These are phyloP conservation scores for Cydia fagiglandana DNA, from an alignment of 1,140 invertebrate species.

Conservation along the genomic window DNA sequence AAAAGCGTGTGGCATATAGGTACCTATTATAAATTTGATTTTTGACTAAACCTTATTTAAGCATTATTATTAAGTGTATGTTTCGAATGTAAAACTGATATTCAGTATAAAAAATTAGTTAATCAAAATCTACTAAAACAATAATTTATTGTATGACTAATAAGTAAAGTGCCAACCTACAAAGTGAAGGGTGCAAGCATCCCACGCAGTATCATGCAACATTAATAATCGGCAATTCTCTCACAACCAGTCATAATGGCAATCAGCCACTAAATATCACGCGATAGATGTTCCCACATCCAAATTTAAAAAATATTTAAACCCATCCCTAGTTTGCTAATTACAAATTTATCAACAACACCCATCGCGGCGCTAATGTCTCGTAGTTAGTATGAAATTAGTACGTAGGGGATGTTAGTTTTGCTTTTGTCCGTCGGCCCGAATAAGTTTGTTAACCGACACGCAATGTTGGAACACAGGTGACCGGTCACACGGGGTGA, in stretches of 20 bases:
- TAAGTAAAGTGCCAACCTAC: neutral
- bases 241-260: constrained; percentile 16
- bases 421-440: neutral
- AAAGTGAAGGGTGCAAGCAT: neutral
- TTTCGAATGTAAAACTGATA: too few species aligned
- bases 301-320: constrained; percentile 27
- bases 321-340: constrained; percentile 16
- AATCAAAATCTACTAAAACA: neutral
- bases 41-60: too few species aligned
- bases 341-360: constrained; percentile 5
- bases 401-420: constrained; percentile 11
- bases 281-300: constrained; percentile 28
- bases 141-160: constrained; percentile 5
- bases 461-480: constrained; percentile 54
- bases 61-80: too few species aligned
- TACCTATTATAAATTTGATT: too few species aligned
- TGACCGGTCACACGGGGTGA: constrained; percentile 55
- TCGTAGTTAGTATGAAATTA: neutral
- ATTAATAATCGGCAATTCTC: constrained; percentile 17
- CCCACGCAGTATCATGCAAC: constrained; percentile 13
- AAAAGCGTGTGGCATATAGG: too few species aligned
- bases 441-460: constrained; percentile 40
- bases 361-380: neutral
- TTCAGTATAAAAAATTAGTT: too few species aligned
- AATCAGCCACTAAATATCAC: constrained; percentile 21